Conservation (phyloP, 2,113 vertebrate species). For the Prietella phreatophila region DNA sequence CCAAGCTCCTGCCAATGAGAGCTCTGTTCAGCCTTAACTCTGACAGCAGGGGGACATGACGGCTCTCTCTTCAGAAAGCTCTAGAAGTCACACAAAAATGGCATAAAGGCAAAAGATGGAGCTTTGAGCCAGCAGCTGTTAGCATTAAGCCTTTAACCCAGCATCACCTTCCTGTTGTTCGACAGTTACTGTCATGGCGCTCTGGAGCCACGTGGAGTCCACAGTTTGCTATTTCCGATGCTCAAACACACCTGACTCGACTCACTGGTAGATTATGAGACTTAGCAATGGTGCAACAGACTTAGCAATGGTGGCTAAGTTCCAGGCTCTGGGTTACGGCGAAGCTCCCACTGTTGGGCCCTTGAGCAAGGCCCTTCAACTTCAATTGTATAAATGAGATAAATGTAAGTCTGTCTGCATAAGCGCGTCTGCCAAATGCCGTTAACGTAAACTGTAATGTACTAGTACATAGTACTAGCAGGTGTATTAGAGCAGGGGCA, state of each 20-base stretch:
- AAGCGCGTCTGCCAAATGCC: too few species aligned
- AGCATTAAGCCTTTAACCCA: slow-evolving; percentile 7
- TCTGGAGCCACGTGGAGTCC: not conserved
- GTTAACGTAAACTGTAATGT: too few species aligned
- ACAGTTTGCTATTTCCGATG: not conserved
- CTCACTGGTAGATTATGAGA: not conserved
- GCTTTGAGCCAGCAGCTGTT: not conserved
- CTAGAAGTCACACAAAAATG: slow-evolving; percentile 40
- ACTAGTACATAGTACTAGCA: too few species aligned
- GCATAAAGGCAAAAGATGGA: slow-evolving; percentile 9
- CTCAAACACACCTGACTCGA: slow-evolving; percentile 6
- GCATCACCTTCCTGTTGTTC: slow-evolving; percentile 4
- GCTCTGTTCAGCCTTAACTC: slow-evolving; percentile 69
- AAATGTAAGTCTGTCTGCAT: too few species aligned
- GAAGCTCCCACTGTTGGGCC: too few species aligned
- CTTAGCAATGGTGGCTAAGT: too few species aligned
- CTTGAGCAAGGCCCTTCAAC: too few species aligned
- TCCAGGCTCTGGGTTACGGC: too few species aligned
- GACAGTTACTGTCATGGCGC: not conserved
- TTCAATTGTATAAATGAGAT: too few species aligned
- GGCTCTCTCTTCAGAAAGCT: slow-evolving; percentile 49
- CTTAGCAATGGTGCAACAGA: not conserved
- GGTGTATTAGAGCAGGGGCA: not conserved
- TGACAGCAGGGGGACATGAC: slow-evolving; percentile 70
- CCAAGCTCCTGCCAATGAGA: slow-evolving; percentile 64